Conservation (phyloP, 2,113 vertebrate species). For the Porphyrio hochstetteri region DNA sequence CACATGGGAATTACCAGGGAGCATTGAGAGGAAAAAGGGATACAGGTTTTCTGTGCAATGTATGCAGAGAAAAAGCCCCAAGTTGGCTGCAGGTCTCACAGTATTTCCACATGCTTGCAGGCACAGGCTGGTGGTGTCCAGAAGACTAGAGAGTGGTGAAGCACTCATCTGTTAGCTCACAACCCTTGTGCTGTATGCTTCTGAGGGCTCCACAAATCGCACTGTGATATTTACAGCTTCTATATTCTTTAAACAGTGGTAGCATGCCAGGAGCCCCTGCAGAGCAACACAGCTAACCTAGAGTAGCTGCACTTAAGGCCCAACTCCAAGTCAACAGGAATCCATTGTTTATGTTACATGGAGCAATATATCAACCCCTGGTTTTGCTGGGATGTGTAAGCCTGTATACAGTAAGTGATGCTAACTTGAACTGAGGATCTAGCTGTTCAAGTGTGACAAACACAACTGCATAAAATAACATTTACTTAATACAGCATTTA, state of each 20-base stretch:
- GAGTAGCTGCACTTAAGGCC: neutral
- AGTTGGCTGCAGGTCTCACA: neutral
- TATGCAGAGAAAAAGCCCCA: neutral
- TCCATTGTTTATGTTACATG: neutral
- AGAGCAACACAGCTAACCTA: neutral
- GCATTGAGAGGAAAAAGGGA: neutral
- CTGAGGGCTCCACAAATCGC: neutral
- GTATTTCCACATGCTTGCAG: neutral
- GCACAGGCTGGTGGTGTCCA: neutral
- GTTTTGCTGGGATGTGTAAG: neutral
- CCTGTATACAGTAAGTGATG: neutral
- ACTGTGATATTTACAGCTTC: neutral
- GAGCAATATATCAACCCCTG: neutral
- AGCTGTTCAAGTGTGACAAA: constrained; percentile 9
- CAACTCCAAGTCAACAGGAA: neutral
- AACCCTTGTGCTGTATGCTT: neutral
- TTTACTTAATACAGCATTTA: neutral
- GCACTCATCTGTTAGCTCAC: neutral
- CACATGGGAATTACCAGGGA: neutral
- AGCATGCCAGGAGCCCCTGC: neutral
- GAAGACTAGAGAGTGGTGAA: neutral
- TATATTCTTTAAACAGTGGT: neutral
- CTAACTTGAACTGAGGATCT: constrained; percentile 15
- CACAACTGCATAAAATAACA: neutral
- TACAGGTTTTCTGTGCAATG: neutral